phyloP scores from a whole-genome alignment of 1,140 invertebrate species.

The Kradibia gibbosae region DNA sequence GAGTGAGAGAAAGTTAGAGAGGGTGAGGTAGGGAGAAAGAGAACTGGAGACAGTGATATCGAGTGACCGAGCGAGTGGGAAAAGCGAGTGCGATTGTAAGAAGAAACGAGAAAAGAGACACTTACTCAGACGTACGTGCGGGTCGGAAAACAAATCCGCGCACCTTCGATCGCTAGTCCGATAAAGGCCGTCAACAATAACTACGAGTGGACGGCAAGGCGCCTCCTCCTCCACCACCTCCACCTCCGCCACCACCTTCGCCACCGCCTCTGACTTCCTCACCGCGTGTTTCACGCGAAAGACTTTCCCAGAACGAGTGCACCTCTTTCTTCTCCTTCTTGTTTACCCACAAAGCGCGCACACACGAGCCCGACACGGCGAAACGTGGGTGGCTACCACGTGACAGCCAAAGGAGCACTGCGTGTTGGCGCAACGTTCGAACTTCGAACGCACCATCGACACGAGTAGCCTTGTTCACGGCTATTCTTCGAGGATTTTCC shows the following conservation, averaged over 20 bases:
- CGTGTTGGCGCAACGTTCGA: conserved; percentile 40
- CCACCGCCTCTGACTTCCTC: background rate
- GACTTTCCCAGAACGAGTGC: conserved; percentile 1
- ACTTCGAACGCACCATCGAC: conserved; percentile 38
- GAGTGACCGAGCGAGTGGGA: too few relatives aligned
- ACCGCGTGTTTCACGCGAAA: background rate
- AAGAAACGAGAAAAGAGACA: background rate
- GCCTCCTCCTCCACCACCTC: background rate
- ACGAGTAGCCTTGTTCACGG: background rate
- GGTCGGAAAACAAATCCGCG: conserved; percentile 22
- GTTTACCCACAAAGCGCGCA: conserved; percentile 47
- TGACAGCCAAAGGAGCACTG: conserved; percentile 35
- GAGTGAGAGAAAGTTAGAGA: background rate
- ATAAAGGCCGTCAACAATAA: conserved; percentile 8
- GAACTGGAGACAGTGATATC: background rate
- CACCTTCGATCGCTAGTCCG: conserved; percentile 9
- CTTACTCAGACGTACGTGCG: conserved; percentile 5
- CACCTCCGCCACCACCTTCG: background rate
- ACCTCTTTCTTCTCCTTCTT: conserved; percentile 29
- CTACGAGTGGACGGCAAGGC: background rate
- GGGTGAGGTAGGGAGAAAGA: too few relatives aligned
- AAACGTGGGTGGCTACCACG: conserved; percentile 52
- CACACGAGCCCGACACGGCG: conserved; percentile 24
- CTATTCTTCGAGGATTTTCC: background rate
- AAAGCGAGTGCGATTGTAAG: background rate